These are phyloP conservation scores for Xenopus petersii DNA, from an alignment of 2,797 vertebrate species.

Conservation along the genomic window DNA sequence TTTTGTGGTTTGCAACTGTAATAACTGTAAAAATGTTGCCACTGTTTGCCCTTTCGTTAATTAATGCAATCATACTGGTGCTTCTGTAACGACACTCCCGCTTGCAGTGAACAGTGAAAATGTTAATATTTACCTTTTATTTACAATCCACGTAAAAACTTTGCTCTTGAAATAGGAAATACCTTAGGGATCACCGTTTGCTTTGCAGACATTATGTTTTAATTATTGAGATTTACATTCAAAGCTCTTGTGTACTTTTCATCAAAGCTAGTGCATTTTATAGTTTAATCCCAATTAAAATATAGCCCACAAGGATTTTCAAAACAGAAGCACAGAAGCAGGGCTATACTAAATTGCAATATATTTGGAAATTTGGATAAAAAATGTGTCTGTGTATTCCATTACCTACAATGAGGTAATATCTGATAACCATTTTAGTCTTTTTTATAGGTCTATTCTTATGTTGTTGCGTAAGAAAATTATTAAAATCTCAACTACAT, in stretches of 20 bases:
- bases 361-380: constrained; percentile 11
- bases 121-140: constrained; percentile 56
- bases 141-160: constrained; percentile 50
- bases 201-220: constrained; percentile 51
- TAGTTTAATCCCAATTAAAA: constrained; percentile 54
- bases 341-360: constrained; percentile 23
- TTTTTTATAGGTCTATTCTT: too few relatives aligned
- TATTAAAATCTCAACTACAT: too few relatives aligned
- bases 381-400: constrained; percentile 6
- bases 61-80: background rate
- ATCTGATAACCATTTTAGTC: background rate
- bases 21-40: too few relatives aligned
- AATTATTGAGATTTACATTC: constrained; percentile 62
- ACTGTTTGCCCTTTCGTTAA: too few relatives aligned
- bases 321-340: constrained; percentile 32
- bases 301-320: constrained; percentile 47
- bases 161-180: constrained; percentile 51
- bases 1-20: too few relatives aligned
- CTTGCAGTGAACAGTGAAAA: constrained; percentile 28
- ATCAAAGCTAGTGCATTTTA: constrained; percentile 54
- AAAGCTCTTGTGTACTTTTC: constrained; percentile 58
- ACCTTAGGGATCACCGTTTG: constrained; percentile 53
- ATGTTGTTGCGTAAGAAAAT: too few relatives aligned
- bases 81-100: constrained; percentile 8
- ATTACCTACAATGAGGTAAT: constrained; percentile 24